Conservation (phyloP, 2,113 vertebrate species). For the Nothocercus julius region DNA sequence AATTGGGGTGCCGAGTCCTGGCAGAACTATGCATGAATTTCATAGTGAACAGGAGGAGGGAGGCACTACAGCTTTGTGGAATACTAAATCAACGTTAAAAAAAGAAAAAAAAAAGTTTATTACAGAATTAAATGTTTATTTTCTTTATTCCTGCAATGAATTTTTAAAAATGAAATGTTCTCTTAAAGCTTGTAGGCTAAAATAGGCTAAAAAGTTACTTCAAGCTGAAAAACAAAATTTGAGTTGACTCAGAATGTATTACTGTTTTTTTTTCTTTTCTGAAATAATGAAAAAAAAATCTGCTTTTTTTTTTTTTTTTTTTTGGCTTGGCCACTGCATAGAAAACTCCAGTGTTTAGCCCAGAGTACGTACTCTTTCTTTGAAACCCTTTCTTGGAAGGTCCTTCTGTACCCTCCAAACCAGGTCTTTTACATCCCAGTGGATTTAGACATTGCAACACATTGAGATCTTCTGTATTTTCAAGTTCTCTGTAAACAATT, state of each 20-base stretch:
- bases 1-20: neutral
- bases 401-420: neutral
- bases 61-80: neutral
- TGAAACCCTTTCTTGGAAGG: neutral
- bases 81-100: neutral
- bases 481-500: neutral
- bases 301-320: neutral
- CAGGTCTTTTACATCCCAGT: neutral
- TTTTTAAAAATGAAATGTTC: neutral
- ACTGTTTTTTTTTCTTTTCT: too few species aligned
- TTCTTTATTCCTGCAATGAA: neutral
- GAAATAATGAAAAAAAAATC: neutral
- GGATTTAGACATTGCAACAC: neutral
- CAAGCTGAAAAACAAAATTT: neutral
- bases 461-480: neutral
- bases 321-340: neutral
- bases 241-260: neutral
- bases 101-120: neutral
- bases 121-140: neutral
- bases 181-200: neutral
- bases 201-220: neutral
- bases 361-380: neutral
- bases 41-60: neutral
- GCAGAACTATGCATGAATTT: neutral
- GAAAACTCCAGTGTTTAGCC: neutral